phyloP scores from a whole-genome alignment of 1,140 invertebrate species.

The Plodia interpunctella region DNA sequence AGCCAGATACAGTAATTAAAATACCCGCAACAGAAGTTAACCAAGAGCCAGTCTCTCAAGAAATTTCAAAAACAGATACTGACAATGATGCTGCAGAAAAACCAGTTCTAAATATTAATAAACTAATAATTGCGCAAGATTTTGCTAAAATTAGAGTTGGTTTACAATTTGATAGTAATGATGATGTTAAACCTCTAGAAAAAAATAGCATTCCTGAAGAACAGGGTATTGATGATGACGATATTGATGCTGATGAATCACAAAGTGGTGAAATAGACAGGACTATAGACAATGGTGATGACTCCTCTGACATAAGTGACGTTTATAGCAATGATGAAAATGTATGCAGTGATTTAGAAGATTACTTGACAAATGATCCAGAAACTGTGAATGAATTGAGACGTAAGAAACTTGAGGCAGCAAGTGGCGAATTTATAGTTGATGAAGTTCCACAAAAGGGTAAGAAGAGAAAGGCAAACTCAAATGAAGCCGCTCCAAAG shows the following conservation, averaged over 20 bases:
- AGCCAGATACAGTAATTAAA: slow-evolving; percentile 25
- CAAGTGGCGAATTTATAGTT: slow-evolving; percentile 81
- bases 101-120: slow-evolving; percentile 52
- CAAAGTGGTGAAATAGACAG: slow-evolving; percentile 71
- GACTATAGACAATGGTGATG: slow-evolving; percentile 70
- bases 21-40: slow-evolving; percentile 24
- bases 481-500: slow-evolving; percentile 40
- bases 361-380: slow-evolving; percentile 69
- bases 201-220: slow-evolving; percentile 77
- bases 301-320: slow-evolving; percentile 78
- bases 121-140: slow-evolving; percentile 83
- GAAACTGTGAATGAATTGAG: slow-evolving; percentile 67
- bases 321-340: slow-evolving; percentile 81
- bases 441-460: slow-evolving; percentile 56
- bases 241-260: slow-evolving; percentile 45
- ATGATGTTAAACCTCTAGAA: slow-evolving; percentile 81
- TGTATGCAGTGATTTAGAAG: slow-evolving; percentile 68
- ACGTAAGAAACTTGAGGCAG: slow-evolving; percentile 68
- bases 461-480: slow-evolving; percentile 41
- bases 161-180: slow-evolving; percentile 83
- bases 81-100: slow-evolving; percentile 34
- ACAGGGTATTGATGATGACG: slow-evolving; percentile 65
- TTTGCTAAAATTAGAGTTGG: slow-evolving; percentile 88
- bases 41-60: slow-evolving; percentile 21
- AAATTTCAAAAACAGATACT: slow-evolving; percentile 25